Base-by-base conservation (phyloP, 2,888 invertebrate species). In the Tholera decimalis region DNA sequence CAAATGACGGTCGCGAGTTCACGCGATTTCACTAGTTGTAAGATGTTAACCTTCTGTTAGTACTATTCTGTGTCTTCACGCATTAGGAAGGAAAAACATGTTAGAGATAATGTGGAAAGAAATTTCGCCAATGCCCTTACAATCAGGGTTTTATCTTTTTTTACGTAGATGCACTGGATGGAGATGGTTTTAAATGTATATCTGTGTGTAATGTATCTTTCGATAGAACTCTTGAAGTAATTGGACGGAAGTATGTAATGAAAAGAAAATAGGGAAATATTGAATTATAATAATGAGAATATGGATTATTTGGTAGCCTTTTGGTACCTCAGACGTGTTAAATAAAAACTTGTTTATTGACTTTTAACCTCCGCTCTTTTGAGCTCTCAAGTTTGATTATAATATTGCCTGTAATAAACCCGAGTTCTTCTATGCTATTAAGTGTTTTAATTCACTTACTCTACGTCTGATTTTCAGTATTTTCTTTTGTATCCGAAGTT, bases 51-150 rank as follows among this genome's bases (percentile, higher is more conserved):
- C 64, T n/a, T n/a, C n/a, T 51, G 51, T 53, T 63, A 8, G 1
- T 8, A 28, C 22, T 18, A 6, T 7, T 35, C 33, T 15, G 3
- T 43, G n/a, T 2, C 0, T 22, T 13, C 50, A 54, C 26, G 57
- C 37, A 53, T 65, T 67, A 58, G 33, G 54, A 7, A 49, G n/a
- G 26, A 55, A 57, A 74, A 64, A 58, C 37, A 47, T n/a, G 20
- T 15, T 11, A n/a, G 8, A 37, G 56, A 62, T 57, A 72, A 72
- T 72, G 47, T 51, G 44, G 33, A 66, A 49, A 55, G 50, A 60
- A 72, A 67, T 76, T 74, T 47, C 15, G 44, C 50, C 18, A 53
- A 53, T 47, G 54, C 37, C 24, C 1, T 9, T 15, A 24, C 56
- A 51, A 47, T 33, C 53, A n/a, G n/a, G n/a, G n/a, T n/a, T n/a